Evolutionary conservation across 2,113 vertebrate genomes (phyloP), one percentile per base, ranked within the genome.

Genomic region (Calidris pugnax): DNA sequence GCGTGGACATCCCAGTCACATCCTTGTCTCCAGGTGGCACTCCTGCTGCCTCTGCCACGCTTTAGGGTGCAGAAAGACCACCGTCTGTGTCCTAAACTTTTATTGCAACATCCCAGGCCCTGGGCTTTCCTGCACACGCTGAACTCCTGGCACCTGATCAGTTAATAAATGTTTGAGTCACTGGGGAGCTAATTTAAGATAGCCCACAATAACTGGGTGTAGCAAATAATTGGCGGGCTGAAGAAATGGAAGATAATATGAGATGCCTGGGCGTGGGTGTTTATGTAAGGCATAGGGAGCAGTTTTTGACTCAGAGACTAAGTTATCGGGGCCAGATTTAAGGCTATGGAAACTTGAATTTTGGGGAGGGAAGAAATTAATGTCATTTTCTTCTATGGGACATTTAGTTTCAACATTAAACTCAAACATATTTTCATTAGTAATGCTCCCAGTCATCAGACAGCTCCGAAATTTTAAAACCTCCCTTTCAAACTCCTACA

Each of bases 391-490:
- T 57, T 92, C 41, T 55, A 11, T 35, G 50, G 80, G 89, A 85
- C 63, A 69, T 85, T 85, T 91, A 76, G 28, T 85, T 94, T 89
- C 77, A 87, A 55, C 41, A 45, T 73, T 75, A 76, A 87, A 59
- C 24, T 82, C 55, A 68, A 87, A 45, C 47, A 69, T 18, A 67
- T 80, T 93, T 94, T 90, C 85, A 71, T 95, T 91, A 93, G 63
- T 67, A 86, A 94, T 60, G 33, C 26, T 92, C 39, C 62, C 79
- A 92, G 59, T 83, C 67, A 85, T 77, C 59, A 84, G 72, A 77
- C 55, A 77, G 50, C 64, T 92, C 82, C 94, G 93, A 91, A 87
- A 92, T 88, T 95, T 87, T 87, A 76, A 91, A 95, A 51, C 28
- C 55, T 88, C 41, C 19, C 30, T 97, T 95, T 88, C 11, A 0